Conservation (phyloP, 2,888 invertebrate genomes). For the Lasioglossum pauxillum region DNA sequence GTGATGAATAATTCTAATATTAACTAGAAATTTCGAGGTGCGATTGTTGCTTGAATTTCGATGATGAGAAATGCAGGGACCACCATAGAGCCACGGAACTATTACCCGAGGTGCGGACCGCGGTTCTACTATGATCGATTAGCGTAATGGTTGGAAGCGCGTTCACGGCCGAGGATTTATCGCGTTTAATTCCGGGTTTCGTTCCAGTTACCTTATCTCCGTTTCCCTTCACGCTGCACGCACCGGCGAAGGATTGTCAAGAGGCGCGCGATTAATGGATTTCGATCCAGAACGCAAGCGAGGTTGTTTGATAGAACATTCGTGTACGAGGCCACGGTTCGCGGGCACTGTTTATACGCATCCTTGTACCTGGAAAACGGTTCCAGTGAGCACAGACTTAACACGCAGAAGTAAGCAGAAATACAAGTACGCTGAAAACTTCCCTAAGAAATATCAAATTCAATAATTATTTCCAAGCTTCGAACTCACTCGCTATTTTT, state of each 20-base stretch:
- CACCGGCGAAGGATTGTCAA: conserved; percentile 23
- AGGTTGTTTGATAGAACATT: not conserved
- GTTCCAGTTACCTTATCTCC: conserved; percentile 24
- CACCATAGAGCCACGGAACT: not conserved
- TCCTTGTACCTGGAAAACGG: conserved; percentile 14
- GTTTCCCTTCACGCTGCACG: conserved; percentile 16
- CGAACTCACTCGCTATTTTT: not conserved
- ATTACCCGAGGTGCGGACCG: not conserved
- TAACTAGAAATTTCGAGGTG: not conserved
- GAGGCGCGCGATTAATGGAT: conserved; percentile 20
- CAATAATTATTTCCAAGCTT: not conserved
- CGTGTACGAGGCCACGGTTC: conserved; percentile 20
- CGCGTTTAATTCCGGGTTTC: conserved; percentile 25
- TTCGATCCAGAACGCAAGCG: conserved; percentile 10
- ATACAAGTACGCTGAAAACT: not conserved
- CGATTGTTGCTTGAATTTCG: not conserved
- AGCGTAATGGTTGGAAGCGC: conserved; percentile 3
- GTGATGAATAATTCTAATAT: not conserved
- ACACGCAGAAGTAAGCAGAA: not conserved
- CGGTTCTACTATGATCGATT: conserved; percentile 9
- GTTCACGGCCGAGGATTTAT: conserved; percentile 17
- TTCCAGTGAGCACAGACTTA: conserved; percentile 10
- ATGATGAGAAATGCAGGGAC: not conserved
- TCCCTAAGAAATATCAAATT: not conserved
- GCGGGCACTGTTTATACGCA: conserved; percentile 1